Conservation (phyloP, 2,888 invertebrate genomes). For the Syritta pipiens region DNA sequence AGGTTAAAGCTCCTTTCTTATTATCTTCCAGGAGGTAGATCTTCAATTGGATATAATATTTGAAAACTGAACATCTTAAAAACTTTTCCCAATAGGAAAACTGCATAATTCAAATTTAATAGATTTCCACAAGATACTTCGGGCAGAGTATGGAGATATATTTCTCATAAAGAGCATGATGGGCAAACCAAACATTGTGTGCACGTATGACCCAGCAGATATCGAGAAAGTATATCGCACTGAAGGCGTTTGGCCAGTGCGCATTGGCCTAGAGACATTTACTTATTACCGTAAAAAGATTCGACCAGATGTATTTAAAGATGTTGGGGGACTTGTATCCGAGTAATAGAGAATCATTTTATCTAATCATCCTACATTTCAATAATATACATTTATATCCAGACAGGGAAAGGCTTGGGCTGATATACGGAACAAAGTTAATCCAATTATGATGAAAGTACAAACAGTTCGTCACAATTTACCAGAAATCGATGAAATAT, state of each 20-base stretch:
- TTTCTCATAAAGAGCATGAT: slow-evolving; percentile 78
- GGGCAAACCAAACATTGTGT: slow-evolving; percentile 76
- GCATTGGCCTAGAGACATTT: slow-evolving; percentile 78
- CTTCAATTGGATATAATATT: background rate
- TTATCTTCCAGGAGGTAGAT: slow-evolving; percentile 75
- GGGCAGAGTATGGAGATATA: slow-evolving; percentile 78
- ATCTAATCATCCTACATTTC: background rate
- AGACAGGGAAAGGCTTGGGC: slow-evolving; percentile 85
- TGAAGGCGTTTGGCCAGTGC: slow-evolving; percentile 80
- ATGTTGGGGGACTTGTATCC: slow-evolving; percentile 74
- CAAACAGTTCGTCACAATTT: slow-evolving; percentile 74
- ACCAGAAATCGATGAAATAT: slow-evolving; percentile 73
- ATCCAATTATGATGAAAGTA: slow-evolving; percentile 76
- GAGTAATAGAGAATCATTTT: slow-evolving; percentile 72
- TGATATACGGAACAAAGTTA: slow-evolving; percentile 82
- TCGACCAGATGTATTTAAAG: slow-evolving; percentile 78
- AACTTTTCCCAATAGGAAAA: slow-evolving; percentile 73
- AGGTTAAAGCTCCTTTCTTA: slow-evolving; percentile 70
- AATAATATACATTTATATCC: slow-evolving; percentile 52
- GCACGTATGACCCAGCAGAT: slow-evolving; percentile 81
- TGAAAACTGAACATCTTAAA: too few species aligned
- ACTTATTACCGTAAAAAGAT: slow-evolving; percentile 77
- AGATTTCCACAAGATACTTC: slow-evolving; percentile 72
- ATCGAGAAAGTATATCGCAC: slow-evolving; percentile 79
- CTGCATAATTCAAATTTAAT: slow-evolving; percentile 72